Base-by-base conservation (phyloP, 1,140 invertebrate genomes). In the Octopus bimaculoides region DNA sequence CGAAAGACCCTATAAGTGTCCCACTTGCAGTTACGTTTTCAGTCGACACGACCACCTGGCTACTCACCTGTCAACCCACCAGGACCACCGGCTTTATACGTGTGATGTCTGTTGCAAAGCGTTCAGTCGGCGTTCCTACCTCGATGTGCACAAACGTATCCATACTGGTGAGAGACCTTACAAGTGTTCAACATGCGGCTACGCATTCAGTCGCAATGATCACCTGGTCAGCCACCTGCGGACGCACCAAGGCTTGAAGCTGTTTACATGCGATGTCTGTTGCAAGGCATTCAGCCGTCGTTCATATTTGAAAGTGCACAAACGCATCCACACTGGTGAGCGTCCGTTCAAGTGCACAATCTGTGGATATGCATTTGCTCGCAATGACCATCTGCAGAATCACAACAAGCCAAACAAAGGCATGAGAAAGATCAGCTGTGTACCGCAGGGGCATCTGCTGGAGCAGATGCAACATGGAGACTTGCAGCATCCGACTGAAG, bases 81-180 rank as follows among this genome's bases (percentile, higher is more conserved):
- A 56, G 8, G 83, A 82, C 10, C 77, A 81, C 56, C 85, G 84
- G 80, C 81, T 78, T 7, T 84, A 80, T 77, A 73, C 75, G 8
- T 85, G 85, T 53, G 74, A 83, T 26, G 82, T 86, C 53, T 90
- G 89, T 81, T 85, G 86, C n/a, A 78, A 87, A 54, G 87, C 89
- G 4, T 90, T 90, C 80, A 86, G 89, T 20, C 89, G 90, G 78
- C 89, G 87, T 14, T 87, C 89, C 41, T 90, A 90, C 80, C 79
- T 90, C 54, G 88, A 86, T 4, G 79, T 89, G n/a, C 89, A 90
- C 83, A 81, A 85, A n/a, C 82, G 90, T n/a, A 91, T 88, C 4
- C 90, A 90, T 79, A 90, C 89, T 12, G 88, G 88, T 55, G 87
- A 88, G 66, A 90, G 90, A 81, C 89, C 89, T 0, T 91, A 88